Evolutionary conservation across 2,113 vertebrate genomes (phyloP), one percentile per base, ranked within the genome.

Genomic region (Epinephelus lanceolatus): DNA sequence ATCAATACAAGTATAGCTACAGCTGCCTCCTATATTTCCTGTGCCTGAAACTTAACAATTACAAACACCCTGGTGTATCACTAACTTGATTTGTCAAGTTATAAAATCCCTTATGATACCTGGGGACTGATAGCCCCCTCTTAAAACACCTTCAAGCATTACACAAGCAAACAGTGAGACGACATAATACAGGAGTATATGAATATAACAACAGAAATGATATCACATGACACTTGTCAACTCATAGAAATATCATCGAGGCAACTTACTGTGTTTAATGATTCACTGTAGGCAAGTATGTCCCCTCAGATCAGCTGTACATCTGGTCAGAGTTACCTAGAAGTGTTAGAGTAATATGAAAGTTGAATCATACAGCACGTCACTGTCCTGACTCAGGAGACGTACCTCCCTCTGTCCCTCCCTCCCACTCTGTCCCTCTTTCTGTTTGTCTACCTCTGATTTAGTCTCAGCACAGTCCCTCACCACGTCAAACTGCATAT

Each of bases 181-280:
- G 2, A 52, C 15, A 5, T 4, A 62, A 45, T 7, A 56, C 8
- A 23, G 9, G 5, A 30, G 13, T 18, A 57, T 51, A 19, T 47
- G 4, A 53, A 21, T 0, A 2, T 23, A 56, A 71, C n/a, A 51
- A 47, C 23, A 69, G 3, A 83, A 71, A 23, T 27, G 0, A 19
- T 19, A 68, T 55, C 0, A 60, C 68, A 21, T 56, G 0, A 52
- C 7, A 49, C 33, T 5, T n/a, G 12, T 45, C 33, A 55, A 52
- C 13, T 23, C 5, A 59, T n/a, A 47, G 21, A 65, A 70, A 57
- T 25, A 52, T 6, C 0, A 11, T 47, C 1, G 2, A 2, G 3
- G 33, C 27, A 62, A 86, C 85, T 91, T 89, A 90, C 91, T 47
- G 21, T 66, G 51, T 59, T 71, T 27, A 19, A 6, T 57, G 33